Evolutionary conservation across 1,140 invertebrate species (phyloP).

Genomic region (Bradynema listronoti): DNA sequence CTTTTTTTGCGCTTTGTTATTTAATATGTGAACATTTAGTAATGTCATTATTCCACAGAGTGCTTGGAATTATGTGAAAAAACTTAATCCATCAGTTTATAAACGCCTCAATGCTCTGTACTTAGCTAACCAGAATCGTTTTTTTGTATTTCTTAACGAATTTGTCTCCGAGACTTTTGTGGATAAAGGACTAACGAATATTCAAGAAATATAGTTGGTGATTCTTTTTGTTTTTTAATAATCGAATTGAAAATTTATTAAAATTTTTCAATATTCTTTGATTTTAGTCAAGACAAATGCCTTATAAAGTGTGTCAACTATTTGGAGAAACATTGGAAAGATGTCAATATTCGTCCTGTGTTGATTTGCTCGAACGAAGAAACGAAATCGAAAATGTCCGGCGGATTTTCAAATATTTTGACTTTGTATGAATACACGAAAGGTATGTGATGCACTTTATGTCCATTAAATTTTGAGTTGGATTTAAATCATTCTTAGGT

Average conservation of each 20-base stretch:
- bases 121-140: constrained; percentile 19
- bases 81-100: constrained; percentile 35
- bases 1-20: constrained; percentile 1
- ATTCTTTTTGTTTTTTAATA: constrained; percentile 2
- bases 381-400: constrained; percentile 1
- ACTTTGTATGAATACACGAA: constrained; percentile 39
- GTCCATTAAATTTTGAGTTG: constrained; percentile 11
- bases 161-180: constrained; percentile 36
- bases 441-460: constrained; percentile 23
- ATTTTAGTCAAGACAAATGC: constrained; percentile 32
- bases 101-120: constrained; percentile 25
- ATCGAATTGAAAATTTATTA: too few relatives aligned
- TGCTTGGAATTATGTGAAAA: constrained; percentile 35
- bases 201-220: constrained; percentile 29
- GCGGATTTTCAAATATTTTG: constrained; percentile 13
- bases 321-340: constrained; percentile 31
- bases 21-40: constrained; percentile 15
- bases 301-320: constrained; percentile 25
- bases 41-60: constrained; percentile 40
- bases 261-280: constrained; percentile 8
- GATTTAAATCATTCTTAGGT: constrained; percentile 21
- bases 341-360: constrained; percentile 19
- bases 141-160: constrained; percentile 46
- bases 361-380: constrained; percentile 34
- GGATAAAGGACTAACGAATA: constrained; percentile 8